Evolutionary conservation across 2,888 invertebrate genomes (phyloP).

Genomic region (Cryptocephalus moraei): DNA sequence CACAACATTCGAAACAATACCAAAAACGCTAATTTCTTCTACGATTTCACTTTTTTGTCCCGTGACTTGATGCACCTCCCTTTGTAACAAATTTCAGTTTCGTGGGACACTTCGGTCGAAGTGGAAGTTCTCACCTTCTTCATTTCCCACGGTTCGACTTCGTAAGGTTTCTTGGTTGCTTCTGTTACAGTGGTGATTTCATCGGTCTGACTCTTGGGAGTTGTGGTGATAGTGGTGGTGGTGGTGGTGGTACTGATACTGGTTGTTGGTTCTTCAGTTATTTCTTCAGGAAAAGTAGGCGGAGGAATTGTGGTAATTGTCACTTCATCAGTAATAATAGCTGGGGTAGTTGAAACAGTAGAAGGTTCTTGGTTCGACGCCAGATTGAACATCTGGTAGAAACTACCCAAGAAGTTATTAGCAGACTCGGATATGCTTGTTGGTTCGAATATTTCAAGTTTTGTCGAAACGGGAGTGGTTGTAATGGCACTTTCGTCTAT

Average conservation of each 20-base stretch:
- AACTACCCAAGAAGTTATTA: slow-evolving; percentile 26
- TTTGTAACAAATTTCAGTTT: slow-evolving; percentile 81
- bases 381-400: slow-evolving; percentile 35
- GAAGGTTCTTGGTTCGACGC: slow-evolving; percentile 9
- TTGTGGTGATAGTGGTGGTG: slow-evolving; percentile 9
- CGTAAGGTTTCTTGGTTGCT: slow-evolving; percentile 23
- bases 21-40: too few relatives aligned
- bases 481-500: slow-evolving; percentile 7
- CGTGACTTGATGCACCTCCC: slow-evolving; percentile 68
- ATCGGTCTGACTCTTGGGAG: slow-evolving; percentile 14
- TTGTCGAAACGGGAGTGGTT: not conserved
- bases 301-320: slow-evolving; percentile 13
- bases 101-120: slow-evolving; percentile 72
- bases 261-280: slow-evolving; percentile 18
- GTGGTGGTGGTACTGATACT: not conserved
- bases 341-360: slow-evolving; percentile 1
- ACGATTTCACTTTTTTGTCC: slow-evolving; percentile 18
- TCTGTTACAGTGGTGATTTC: slow-evolving; percentile 9
- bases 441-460: not conserved
- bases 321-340: not conserved
- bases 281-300: slow-evolving; percentile 27
- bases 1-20: too few relatives aligned
- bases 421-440: slow-evolving; percentile 9
- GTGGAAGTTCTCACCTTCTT: slow-evolving; percentile 62
- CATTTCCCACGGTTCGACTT: slow-evolving; percentile 41